Base-by-base conservation (phyloP, 2,113 vertebrate genomes). In the Formicarius rufipectus region DNA sequence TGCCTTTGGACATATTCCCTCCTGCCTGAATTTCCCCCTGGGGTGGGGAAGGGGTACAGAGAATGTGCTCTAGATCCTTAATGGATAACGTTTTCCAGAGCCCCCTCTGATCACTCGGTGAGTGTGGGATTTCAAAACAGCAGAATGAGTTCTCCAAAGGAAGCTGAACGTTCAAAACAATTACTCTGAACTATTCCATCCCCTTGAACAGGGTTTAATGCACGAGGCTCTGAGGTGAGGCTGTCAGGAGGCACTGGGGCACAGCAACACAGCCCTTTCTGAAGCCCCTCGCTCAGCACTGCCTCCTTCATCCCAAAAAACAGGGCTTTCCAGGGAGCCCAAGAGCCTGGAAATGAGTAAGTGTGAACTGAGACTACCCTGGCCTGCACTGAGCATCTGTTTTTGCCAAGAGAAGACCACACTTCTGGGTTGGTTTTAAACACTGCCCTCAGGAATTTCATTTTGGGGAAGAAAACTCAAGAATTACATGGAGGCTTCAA, bases 351-450 rank as follows among this genome's bases (percentile, higher is more conserved):
- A 96, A 93, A 78, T 60, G 73, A 97, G 94, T 91, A 95, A 96
- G 94, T 83, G 96, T 84, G 82, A 97, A 84, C 85, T 23, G 59
- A 97, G 71, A 73, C 87, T 75, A 71, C 78, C 42, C 87, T 33
- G 67, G 82, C 83, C 93, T 90, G 89, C 56, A 12, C n/a, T 0
- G 3, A 82, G 82, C 62, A 40, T 47, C 89, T 96, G 84, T 86
- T 97, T 96, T 96, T 95, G 86, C 96, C 92, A 95, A 83, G 23
- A 86, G 87, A 95, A 95, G 94, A 89, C 62, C 63, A 45, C 71
- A 63, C 91, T 96, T 94, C 92, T 96, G 42, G 11, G 78, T 60
- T 92, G 97, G 87, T 97, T 97, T 97, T 84, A 95, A 97, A 91
- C 69, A 52, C 35, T 13, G 27, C 83, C 93, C 97, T 96, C 93